phyloP scores from a whole-genome alignment of 2,113 vertebrate species.

The Clarias batrachus region DNA sequence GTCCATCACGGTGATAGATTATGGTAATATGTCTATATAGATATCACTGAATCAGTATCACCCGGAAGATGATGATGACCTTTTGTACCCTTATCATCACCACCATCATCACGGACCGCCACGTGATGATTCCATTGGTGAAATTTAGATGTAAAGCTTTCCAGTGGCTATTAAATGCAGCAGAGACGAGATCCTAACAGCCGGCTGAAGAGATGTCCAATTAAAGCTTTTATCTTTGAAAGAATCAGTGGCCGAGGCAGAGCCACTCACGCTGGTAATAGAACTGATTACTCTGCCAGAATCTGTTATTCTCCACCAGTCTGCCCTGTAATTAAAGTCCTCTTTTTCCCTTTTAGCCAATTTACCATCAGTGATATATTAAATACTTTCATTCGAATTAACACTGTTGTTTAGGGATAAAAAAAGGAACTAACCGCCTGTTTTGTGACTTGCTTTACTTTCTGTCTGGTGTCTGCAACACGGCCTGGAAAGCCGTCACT shows the following conservation, averaged over 20 bases:
- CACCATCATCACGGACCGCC: not conserved
- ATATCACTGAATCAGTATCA: not conserved
- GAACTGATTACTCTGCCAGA: slow-evolving; percentile 33
- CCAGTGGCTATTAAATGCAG: slow-evolving; percentile 13
- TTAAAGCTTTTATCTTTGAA: slow-evolving; percentile 36
- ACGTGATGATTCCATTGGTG: slow-evolving; percentile 4
- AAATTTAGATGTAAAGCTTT: slow-evolving; percentile 19
- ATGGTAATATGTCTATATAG: not conserved
- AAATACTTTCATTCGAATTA: slow-evolving; percentile 34
- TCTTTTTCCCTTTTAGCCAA: slow-evolving; percentile 31
- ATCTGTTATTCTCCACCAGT: slow-evolving; percentile 37
- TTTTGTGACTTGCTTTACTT: not conserved
- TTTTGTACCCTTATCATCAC: not conserved
- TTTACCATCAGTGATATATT: slow-evolving; percentile 38
- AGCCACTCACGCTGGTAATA: not conserved
- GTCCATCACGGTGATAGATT: not conserved
- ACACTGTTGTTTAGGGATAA: not conserved
- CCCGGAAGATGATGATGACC: not conserved
- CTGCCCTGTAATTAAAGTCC: slow-evolving; percentile 37
- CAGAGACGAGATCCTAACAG: slow-evolving; percentile 9
- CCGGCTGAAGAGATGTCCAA: slow-evolving; percentile 25
- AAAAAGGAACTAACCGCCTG: not conserved
- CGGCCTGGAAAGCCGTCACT: not conserved
- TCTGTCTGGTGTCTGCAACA: not conserved
- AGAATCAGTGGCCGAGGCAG: slow-evolving; percentile 36